Base-by-base conservation (phyloP, 2,888 invertebrate species). In the Callyntrura sp. region DNA sequence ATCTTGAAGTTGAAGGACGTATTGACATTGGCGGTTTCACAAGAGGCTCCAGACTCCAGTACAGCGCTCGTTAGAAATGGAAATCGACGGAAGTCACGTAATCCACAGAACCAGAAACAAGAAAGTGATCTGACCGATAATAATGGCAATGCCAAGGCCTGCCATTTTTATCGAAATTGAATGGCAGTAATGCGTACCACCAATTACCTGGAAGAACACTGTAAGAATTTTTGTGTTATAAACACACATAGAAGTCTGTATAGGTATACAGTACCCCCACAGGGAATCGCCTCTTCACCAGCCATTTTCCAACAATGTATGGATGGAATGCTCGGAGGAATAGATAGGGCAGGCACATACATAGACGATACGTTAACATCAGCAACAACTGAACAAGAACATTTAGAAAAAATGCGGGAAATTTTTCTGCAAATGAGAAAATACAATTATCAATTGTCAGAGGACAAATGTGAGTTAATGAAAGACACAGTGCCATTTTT, bases 151-250 rank as follows among this genome's bases (percentile, higher is more conserved):
- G n/a, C n/a, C n/a, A n/a, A n/a, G n/a, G n/a, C n/a, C n/a, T n/a
- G n/a, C 85, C 92, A 43, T 94, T 94, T 92, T 92, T n/a, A n/a
- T n/a, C 94, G 3, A 94, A 94, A 91, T 91, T 95, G 11, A 94
- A 95, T 92, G 92, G 94, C 25, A 86, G 92, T 0, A 92, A 93
- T 62, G 94, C 94, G 0, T 94, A 94, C 91, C 94, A 94, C 87
- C 94, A 94, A 92, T 90, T 94, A 92, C 57, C 83, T 94, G 4
- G 93, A 94, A 45, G 91, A 93, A 28, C 87, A 93, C 23, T 93
- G 92, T 0, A 88, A 91, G 20, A 93, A 91, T 60, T 91, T 93
- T 23, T 92, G 94, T 11, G 94, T 94, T 0, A 93, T 94, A 91
- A 93, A 93, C 35, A 94, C 94, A 0, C 93, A 93, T 79, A 93